Conservation (phyloP, 2,888 invertebrate species). For the Emesis furor region DNA sequence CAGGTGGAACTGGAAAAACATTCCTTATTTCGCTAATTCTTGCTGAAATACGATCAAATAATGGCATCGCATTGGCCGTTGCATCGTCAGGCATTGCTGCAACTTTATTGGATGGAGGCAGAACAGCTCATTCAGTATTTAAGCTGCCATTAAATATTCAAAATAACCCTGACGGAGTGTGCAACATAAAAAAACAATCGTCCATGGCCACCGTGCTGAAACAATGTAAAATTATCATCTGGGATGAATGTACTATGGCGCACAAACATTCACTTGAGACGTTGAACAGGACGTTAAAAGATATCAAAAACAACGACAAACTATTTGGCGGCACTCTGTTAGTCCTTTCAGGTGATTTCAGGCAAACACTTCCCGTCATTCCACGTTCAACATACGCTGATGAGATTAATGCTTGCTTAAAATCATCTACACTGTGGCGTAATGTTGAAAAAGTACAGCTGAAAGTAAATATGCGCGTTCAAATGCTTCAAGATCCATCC, state of each 20-base stretch:
- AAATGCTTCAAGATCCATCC: conserved; percentile 60
- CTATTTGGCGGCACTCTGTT: conserved; percentile 56
- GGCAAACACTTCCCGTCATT: conserved; percentile 57
- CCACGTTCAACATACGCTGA: conserved; percentile 48
- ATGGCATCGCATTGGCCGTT: conserved; percentile 59
- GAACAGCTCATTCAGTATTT: conserved; percentile 64
- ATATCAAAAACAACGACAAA: conserved; percentile 57
- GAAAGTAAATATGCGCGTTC: conserved; percentile 56
- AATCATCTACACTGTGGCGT: conserved; percentile 44
- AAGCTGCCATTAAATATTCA: conserved; percentile 70
- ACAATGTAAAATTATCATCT: conserved; percentile 72
- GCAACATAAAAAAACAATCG: conserved; percentile 76
- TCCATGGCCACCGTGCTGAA: conserved; percentile 73
- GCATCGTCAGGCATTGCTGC: conserved; percentile 68
- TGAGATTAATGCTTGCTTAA: conserved; percentile 57
- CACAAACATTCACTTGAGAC: conserved; percentile 59
- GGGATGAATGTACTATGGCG: conserved; percentile 73
- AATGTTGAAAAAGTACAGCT: conserved; percentile 55
- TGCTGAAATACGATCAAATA: conserved; percentile 45
- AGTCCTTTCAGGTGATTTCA: conserved; percentile 56
- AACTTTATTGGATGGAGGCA: conserved; percentile 63
- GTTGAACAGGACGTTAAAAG: conserved; percentile 47
- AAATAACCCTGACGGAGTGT: conserved; percentile 72
- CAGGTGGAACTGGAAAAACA: conserved; percentile 49
- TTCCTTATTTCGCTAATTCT: conserved; percentile 36